phyloP scores from a whole-genome alignment of 1,140 invertebrate species.

The Sogatella furcifera region DNA sequence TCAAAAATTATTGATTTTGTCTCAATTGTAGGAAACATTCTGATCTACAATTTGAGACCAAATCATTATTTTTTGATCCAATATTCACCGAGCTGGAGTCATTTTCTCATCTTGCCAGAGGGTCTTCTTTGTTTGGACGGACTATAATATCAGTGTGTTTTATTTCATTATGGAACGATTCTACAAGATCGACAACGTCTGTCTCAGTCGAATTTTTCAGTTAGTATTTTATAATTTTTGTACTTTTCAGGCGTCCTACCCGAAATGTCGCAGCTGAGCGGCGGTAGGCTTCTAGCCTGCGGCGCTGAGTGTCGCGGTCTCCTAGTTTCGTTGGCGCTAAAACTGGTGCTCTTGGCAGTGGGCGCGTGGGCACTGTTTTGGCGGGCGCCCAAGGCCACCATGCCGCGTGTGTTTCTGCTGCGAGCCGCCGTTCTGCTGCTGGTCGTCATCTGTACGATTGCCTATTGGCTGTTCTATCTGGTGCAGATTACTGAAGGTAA shows the following conservation, averaged over 20 bases:
- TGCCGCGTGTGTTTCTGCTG: conserved; percentile 89
- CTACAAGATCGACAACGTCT: too few relatives aligned
- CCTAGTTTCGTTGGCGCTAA: conserved; percentile 82
- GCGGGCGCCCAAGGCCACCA: conserved; percentile 63
- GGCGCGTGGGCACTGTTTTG: conserved; percentile 86
- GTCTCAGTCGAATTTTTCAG: too few relatives aligned
- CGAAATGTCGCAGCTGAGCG: conserved; percentile 16
- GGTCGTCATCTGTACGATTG: conserved; percentile 85
- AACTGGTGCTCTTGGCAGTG: conserved; percentile 79
- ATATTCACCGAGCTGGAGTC: too few relatives aligned
- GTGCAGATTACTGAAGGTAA: conserved; percentile 49
- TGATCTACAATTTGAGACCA: too few relatives aligned
- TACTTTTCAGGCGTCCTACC: conserved; percentile 21
- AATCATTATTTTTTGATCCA: too few relatives aligned
- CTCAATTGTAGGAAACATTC: too few relatives aligned
- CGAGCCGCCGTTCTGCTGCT: conserved; percentile 77
- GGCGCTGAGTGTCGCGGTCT: conserved; percentile 82
- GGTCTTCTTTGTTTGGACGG: too few relatives aligned
- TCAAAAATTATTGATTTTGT: too few relatives aligned
- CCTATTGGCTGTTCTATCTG: conserved; percentile 96
- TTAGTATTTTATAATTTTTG: too few relatives aligned
- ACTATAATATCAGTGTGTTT: too few relatives aligned
- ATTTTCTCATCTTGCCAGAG: too few relatives aligned
- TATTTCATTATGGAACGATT: too few relatives aligned
- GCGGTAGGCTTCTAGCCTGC: conserved; percentile 50